Evolutionary conservation across 2,888 invertebrate genomes (phyloP), one percentile per base, ranked within the genome.

Genomic region (Druceiella hillmani): DNA sequence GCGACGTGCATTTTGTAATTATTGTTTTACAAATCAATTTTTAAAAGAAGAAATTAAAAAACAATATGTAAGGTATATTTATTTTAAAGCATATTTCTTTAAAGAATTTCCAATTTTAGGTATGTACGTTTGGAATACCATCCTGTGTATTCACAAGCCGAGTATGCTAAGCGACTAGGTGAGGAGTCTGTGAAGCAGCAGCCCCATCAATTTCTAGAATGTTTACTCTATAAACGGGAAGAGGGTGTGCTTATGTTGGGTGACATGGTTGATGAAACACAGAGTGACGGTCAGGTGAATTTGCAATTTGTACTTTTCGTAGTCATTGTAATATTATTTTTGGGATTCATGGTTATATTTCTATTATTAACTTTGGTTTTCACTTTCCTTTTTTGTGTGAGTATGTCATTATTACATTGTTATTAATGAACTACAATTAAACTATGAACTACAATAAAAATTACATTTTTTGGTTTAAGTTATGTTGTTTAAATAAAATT

Each of bases 171-270:
- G 4, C 52, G 60, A 13, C 78, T 85, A 52, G 58, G 61, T 26
- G 58, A 69, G 32, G 78, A 77, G 49, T 61, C 75, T 0, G 42
- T 62, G 17, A 71, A 70, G 45, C 52, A 59, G 4, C 55, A 64
- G 1, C 66, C 71, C 2, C 68, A 85, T 51, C 79, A 87, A 55
- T 89, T 88, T 60, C 81, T 89, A 1, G 89, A 90, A 58, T 80
- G 79, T 1, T 59, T 89, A 16, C 64, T 81, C 45, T 90, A 73
- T 56, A 72, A 68, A 28, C 67, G 73, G 48, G 67, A 83, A 24
- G 62, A 70, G 30, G 87, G 82, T 5, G 87, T 89, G 1, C 58
- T 90, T 20, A 89, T 89, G 87, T 76, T 76, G 0, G 88, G 82
- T 10, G 75, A 76, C 45, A 79, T 83, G 76, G 78, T 75, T 3